Evolutionary conservation across 2,797 vertebrate genomes (phyloP), one percentile per base, ranked within the genome.

Genomic region (Eremophila alpestris): DNA sequence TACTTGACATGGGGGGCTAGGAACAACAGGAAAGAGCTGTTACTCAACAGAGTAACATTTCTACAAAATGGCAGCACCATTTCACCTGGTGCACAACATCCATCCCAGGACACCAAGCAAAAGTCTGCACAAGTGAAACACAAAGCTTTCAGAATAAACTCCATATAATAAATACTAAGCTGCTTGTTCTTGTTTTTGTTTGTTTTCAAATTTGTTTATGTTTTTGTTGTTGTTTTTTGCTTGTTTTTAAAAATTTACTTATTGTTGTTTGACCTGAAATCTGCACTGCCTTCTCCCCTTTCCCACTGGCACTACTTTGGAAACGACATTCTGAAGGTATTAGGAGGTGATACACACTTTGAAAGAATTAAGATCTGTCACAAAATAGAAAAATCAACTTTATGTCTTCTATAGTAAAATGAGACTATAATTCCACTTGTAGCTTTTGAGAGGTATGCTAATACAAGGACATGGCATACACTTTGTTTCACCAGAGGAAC

Each of bases 1-100:
- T 99, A 99, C 93, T 98, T 95, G 69, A 99, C 99, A n/a, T 99
- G 98, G 41, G 98, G 98, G 64, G 98, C 99, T 99, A 58, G n/a
- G 56, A 91, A 38, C 16, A 83, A 81, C 1, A 71, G 56, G 87
- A 92, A 56, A 92, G 43, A 62, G 38, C 8, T 74, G 65, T 67
- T 41, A 77, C 17, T 95, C 70, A 76, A 12, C 9, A 19, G 9
- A 71, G 17, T n/a, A n/a, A n/a, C n/a, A 68, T 10, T 30, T 65
- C 70, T 45, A 34, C 32, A 70, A 83, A 84, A 48, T 9, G 6
- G 29, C 75, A 76, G 4, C 38, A 9, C 15, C 21, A 20, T 71
- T 82, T 76, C 34, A 46, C 4, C 29, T 30, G 41, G 4, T 3
- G 13, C 15, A 34, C 34, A 82, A 19, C 45, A 67, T 60, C 15